Evolutionary conservation across 2,797 vertebrate genomes (phyloP).

Genomic region (Sandelia bainsii): DNA sequence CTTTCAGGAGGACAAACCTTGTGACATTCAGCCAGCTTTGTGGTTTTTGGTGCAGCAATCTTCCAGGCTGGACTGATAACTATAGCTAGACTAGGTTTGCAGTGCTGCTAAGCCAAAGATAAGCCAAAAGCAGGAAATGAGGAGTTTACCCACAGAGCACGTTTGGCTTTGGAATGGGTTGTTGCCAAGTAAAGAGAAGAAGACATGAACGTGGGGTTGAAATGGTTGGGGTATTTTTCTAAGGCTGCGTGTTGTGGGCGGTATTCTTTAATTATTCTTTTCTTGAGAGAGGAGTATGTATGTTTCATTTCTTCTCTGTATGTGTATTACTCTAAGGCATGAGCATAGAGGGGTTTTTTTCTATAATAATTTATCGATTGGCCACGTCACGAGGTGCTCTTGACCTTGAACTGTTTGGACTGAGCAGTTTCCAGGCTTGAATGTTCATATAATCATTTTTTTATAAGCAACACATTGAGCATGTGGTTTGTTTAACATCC

Average conservation of each 20-base stretch:
- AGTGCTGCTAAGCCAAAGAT: slow-evolving; percentile 1
- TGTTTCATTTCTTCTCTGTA: neutral
- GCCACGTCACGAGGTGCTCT: neutral
- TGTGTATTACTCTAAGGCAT: neutral
- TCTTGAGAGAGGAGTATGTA: neutral
- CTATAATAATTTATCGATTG: neutral
- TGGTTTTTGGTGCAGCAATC: slow-evolving; percentile 15
- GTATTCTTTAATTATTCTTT: neutral
- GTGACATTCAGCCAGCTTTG: slow-evolving; percentile 45
- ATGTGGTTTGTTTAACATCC: neutral
- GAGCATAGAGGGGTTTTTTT: neutral
- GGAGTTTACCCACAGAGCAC: neutral
- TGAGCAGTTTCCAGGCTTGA: neutral
- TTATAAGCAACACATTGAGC: neutral
- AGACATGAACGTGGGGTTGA: neutral
- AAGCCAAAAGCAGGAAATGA: neutral
- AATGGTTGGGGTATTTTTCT: neutral
- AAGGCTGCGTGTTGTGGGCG: neutral
- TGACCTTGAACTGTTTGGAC: neutral
- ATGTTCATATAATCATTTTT: neutral
- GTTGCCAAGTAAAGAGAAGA: neutral
- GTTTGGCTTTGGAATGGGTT: neutral
- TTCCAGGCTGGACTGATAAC: slow-evolving; percentile 19
- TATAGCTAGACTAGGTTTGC: neutral
- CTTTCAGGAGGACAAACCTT: slow-evolving; percentile 39